Percentiles rank a stretch among this genome's conserved stretches.
Evolutionary conservation across 2,113 vertebrate species (phyloP).

Genomic region (Microcebus ravelobensis): DNA sequence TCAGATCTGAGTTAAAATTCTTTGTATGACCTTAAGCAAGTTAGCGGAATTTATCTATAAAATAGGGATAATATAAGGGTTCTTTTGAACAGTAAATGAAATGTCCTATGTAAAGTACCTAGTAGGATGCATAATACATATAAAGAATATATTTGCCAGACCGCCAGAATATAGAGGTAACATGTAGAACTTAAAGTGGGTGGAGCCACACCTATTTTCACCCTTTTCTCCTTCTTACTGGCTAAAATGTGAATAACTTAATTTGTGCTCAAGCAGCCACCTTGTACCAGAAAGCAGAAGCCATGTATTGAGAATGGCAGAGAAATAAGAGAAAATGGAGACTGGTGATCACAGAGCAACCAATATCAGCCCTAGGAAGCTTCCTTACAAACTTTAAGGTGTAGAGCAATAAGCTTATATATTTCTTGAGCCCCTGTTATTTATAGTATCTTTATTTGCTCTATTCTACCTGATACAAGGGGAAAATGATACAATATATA

Average conservation of each 20-base stretch:
- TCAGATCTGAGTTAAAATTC: not conserved
- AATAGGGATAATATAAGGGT: not conserved
- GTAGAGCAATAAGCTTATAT: not conserved
- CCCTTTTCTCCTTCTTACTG: not conserved
- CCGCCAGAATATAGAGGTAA: not conserved
- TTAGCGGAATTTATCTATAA: not conserved
- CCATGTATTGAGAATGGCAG: not conserved
- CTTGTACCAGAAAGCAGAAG: not conserved
- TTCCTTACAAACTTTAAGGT: not conserved
- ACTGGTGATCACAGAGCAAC: not conserved
- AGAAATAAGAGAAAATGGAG: not conserved
- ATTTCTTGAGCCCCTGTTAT: not conserved
- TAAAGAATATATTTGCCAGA: not conserved
- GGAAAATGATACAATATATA: not conserved
- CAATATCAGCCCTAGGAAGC: not conserved
- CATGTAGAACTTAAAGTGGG: not conserved
- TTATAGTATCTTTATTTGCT: not conserved
- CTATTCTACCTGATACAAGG: not conserved
- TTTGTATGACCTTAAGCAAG: not conserved
- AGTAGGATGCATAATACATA: not conserved
- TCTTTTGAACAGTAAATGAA: not conserved
- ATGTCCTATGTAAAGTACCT: not conserved
- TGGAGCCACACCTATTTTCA: not conserved
- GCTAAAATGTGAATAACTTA: not conserved
- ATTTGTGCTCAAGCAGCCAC: not conserved